Conservation (phyloP, 2,888 invertebrate genomes). For the Trilocha varians region DNA sequence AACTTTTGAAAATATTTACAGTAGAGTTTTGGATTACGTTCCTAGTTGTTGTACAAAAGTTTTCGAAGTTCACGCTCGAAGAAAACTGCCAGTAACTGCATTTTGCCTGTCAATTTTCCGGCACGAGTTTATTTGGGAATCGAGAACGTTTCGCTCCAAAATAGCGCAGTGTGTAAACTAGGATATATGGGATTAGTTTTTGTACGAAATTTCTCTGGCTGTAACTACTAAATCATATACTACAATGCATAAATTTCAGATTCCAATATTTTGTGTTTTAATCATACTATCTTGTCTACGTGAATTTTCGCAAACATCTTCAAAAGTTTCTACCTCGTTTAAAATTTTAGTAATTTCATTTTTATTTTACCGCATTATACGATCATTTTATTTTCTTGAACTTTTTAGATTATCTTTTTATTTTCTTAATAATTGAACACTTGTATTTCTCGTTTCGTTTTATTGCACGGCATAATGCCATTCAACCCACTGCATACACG, state of each 20-base stretch:
- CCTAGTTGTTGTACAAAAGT: not conserved
- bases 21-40: not conserved
- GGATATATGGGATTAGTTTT: not conserved
- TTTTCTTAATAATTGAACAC: too few relatives aligned
- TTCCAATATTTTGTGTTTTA: too few relatives aligned
- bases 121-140: not conserved
- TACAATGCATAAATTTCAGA: too few relatives aligned
- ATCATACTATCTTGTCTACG: too few relatives aligned
- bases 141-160: not conserved
- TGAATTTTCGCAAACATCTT: too few relatives aligned
- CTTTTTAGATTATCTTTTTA: too few relatives aligned
- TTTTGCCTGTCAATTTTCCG: not conserved
- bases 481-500: conserved; percentile 26
- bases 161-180: not conserved
- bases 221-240: not conserved
- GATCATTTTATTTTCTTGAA: too few relatives aligned
- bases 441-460: conserved; percentile 6
- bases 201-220: not conserved
- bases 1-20: not conserved
- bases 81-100: not conserved
- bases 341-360: too few relatives aligned
- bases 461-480: conserved; percentile 9
- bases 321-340: too few relatives aligned
- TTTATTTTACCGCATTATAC: too few relatives aligned
- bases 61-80: not conserved